A percentile compares a stretch with the other conserved stretches of the same genome.
Evolutionary conservation across 2,113 vertebrate genomes (phyloP).

Genomic region (Mormoops blainvillei): DNA sequence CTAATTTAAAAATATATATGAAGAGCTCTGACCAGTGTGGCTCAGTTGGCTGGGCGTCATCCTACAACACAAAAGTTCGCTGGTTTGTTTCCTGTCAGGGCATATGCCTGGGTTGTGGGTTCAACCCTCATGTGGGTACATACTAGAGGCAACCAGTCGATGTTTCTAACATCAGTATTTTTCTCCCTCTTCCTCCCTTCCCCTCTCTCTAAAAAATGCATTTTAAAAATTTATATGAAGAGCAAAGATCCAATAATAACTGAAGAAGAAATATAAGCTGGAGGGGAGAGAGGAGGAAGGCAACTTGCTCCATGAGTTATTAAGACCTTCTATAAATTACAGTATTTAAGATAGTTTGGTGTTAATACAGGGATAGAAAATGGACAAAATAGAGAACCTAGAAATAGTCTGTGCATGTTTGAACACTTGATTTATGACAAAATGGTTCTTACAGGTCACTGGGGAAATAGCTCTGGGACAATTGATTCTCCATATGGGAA

Average conservation of each 20-base stretch:
- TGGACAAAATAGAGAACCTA: not conserved
- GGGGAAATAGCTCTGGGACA: not conserved
- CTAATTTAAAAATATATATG: not conserved
- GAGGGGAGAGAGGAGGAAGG: not conserved
- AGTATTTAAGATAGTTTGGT: not conserved
- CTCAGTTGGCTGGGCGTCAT: no score
- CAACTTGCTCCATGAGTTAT: not conserved
- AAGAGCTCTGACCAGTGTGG: no score
- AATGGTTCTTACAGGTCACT: not conserved
- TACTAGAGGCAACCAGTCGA: no score
- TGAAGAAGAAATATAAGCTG: not conserved
- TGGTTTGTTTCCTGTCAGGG: no score
- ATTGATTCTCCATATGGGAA: not conserved
- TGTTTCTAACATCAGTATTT: no score
- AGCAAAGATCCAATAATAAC: not conserved
- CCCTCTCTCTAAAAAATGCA: no score
- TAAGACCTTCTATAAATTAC: not conserved
- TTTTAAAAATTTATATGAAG: not conserved
- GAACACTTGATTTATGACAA: not conserved
- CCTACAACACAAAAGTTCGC: no score
- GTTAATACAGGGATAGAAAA: not conserved
- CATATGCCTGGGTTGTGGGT: no score
- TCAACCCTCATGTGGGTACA: no score
- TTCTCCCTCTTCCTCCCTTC: no score
- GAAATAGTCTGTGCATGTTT: not conserved